These are phyloP conservation scores for Drosophila melanogaster DNA, from an alignment of 1,140 invertebrate species.

Conservation along the genomic window Release_6_plus_ISO1_MT NT_037436.4:3736501-3737000, in stretches of 20 bases:
- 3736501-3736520: slow-evolving; percentile 22
- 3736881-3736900: slow-evolving; percentile 60
- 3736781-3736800: slow-evolving; percentile 75
- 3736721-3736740: slow-evolving; percentile 81
- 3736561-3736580: slow-evolving; percentile 46
- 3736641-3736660: slow-evolving; percentile 6
- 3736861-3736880: slow-evolving; percentile 60
- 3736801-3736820: slow-evolving; percentile 21
- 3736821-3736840: neutral
- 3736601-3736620: slow-evolving; percentile 24
- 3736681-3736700: slow-evolving; percentile 33
- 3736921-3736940: slow-evolving; percentile 32
- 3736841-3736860: neutral
- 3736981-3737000: neutral
- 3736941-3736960: slow-evolving; percentile 55
- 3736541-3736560: slow-evolving; percentile 73
- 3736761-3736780: slow-evolving; percentile 64
- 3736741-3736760: slow-evolving; percentile 60
- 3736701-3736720: slow-evolving; percentile 71
- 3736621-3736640: slow-evolving; percentile 28
- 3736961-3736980: neutral
- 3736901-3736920: slow-evolving; percentile 26
- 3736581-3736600: slow-evolving; percentile 14
- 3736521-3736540: slow-evolving; percentile 39
- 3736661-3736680: slow-evolving; percentile 53